phyloP scores from a whole-genome alignment of 1,140 invertebrate genomes.

The Ips nitidus region DNA sequence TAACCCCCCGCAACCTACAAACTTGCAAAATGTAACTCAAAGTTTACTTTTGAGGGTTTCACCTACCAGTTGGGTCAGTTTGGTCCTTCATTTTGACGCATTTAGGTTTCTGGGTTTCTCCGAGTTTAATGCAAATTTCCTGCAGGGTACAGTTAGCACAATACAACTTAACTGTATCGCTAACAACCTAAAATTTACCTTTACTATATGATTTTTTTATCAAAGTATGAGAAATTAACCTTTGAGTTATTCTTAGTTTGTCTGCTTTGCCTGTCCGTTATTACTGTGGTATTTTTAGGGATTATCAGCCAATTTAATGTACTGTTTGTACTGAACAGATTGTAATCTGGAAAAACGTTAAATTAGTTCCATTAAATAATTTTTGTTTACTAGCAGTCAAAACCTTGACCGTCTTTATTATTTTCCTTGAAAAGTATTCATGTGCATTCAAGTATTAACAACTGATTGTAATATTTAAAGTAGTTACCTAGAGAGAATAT shows the following conservation, averaged over 20 bases:
- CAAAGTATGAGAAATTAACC: too few species aligned
- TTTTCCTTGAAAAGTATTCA: conserved; percentile 6
- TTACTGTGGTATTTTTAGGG: conserved; percentile 5
- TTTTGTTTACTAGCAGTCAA: too few species aligned
- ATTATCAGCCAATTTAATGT: neutral
- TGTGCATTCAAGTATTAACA: conserved; percentile 11
- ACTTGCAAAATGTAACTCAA: neutral
- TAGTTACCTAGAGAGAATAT: conserved; percentile 42
- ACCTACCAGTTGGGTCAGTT: conserved; percentile 63
- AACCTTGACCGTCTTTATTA: conserved; percentile 8
- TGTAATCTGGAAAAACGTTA: conserved; percentile 8
- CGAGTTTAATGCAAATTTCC: conserved; percentile 46
- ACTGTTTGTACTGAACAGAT: conserved; percentile 20
- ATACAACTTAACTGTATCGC: conserved; percentile 7
- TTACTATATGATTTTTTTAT: too few species aligned
- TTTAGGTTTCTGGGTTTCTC: conserved; percentile 52
- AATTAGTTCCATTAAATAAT: too few species aligned
- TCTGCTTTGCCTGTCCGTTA: neutral
- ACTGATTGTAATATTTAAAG: neutral
- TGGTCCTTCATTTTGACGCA: conserved; percentile 62
- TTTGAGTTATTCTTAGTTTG: neutral
- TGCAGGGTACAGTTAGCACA: conserved; percentile 21
- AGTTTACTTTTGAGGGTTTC: neutral
- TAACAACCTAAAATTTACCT: too few species aligned
- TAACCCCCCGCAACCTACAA: conserved; percentile 65